Evolutionary conservation across 2,113 vertebrate genomes (phyloP).

Genomic region (Cyrtonyx montezumae): DNA sequence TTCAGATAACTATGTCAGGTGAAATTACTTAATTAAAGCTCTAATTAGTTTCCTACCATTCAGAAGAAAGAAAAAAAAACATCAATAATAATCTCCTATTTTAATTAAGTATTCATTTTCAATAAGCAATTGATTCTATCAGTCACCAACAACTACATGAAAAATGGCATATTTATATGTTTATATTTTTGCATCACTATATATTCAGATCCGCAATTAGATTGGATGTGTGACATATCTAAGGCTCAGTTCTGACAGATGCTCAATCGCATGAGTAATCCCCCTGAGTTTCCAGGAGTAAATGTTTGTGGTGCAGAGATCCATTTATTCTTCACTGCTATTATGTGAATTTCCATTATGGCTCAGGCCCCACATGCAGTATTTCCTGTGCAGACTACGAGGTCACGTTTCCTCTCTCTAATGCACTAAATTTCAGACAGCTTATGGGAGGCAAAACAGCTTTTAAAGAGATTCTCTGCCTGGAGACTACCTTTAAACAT

Average conservation of each 20-base stretch:
- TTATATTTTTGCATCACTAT: background rate
- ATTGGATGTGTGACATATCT: background rate
- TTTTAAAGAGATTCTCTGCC: background rate
- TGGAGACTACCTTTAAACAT: background rate
- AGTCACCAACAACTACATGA: background rate
- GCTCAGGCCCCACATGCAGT: background rate
- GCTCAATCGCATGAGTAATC: background rate
- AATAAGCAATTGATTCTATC: constrained; percentile 25
- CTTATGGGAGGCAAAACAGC: background rate
- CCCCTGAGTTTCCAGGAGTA: background rate
- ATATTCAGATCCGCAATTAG: background rate
- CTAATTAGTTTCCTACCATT: constrained; percentile 45
- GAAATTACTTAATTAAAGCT: constrained; percentile 54
- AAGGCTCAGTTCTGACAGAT: constrained; percentile 4
- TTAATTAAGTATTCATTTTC: constrained; percentile 51
- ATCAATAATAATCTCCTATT: background rate
- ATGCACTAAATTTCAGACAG: background rate
- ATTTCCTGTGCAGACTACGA: background rate
- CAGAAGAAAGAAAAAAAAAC: background rate
- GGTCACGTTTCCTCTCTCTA: background rate
- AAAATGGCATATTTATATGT: background rate
- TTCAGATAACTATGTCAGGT: constrained; percentile 31
- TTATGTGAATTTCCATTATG: background rate
- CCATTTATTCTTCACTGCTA: background rate
- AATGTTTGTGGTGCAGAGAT: background rate